Evolutionary conservation across 1,140 invertebrate genomes (phyloP).

Genomic region (Saccostrea cuccullata): DNA sequence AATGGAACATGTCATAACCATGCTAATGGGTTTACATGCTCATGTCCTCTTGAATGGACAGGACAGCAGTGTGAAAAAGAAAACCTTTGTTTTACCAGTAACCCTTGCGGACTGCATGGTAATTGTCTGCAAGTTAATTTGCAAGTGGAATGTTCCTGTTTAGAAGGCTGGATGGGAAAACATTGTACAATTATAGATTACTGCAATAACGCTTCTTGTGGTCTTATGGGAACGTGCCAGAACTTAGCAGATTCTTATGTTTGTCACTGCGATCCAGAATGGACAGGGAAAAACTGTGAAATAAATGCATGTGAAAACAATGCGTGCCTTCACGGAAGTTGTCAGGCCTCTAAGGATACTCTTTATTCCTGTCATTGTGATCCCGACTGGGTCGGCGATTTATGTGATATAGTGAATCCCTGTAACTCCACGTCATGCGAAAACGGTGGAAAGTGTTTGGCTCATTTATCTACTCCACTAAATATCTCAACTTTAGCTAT

Average conservation of each 20-base stretch:
- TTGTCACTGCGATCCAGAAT: neutral
- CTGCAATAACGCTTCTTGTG: neutral
- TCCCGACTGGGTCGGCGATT: neutral
- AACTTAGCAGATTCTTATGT: constrained; percentile 7
- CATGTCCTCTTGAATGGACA: constrained; percentile 19
- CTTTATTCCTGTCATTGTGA: constrained; percentile 30
- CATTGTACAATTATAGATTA: constrained; percentile 38
- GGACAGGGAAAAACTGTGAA: constrained; percentile 37
- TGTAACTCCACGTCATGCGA: constrained; percentile 30
- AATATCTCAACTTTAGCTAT: no score
- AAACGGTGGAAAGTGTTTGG: constrained; percentile 13
- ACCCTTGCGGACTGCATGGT: neutral
- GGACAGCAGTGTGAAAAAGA: constrained; percentile 28
- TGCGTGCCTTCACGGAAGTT: constrained; percentile 1
- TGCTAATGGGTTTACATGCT: constrained; percentile 6
- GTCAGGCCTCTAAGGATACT: neutral
- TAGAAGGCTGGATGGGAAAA: neutral
- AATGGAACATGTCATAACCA: constrained; percentile 19
- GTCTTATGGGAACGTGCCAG: neutral
- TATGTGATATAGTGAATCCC: constrained; percentile 14
- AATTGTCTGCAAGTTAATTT: neutral
- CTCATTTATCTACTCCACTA: no score
- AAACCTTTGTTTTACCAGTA: neutral
- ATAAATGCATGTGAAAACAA: neutral
- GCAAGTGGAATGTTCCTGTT: constrained; percentile 1